Percentiles rank a stretch among this genome's conserved stretches.
Evolutionary conservation across 2,113 vertebrate genomes (phyloP).

Genomic region (Xenus cinereus): DNA sequence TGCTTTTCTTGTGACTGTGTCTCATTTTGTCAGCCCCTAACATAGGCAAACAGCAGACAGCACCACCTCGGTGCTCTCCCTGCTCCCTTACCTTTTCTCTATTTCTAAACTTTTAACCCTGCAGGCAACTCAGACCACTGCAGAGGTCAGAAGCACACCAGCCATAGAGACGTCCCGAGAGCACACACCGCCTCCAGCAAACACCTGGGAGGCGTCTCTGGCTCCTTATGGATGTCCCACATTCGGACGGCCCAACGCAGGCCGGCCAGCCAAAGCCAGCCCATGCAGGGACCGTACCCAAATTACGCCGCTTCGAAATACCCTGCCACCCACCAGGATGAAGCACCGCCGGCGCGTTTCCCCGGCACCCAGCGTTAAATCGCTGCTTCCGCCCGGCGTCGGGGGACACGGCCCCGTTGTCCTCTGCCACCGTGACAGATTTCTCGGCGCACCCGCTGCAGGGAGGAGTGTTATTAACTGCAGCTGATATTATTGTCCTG

Average conservation of each 20-base stretch:
- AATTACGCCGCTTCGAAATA: neutral
- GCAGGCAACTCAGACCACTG: neutral
- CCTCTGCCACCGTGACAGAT: neutral
- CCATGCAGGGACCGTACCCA: neutral
- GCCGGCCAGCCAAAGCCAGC: neutral
- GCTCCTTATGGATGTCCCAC: neutral
- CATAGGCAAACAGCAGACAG: neutral
- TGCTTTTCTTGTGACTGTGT: neutral
- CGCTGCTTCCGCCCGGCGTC: fast-evolving
- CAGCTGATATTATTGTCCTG: neutral
- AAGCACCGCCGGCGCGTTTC: fast-evolving
- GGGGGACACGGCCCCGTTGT: fast-evolving
- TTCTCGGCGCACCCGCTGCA: neutral
- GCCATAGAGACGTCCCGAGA: neutral
- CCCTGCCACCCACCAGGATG: neutral
- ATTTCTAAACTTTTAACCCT: neutral
- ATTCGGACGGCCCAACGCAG: neutral
- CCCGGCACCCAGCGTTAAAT: neutral
- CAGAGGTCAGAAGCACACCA: neutral
- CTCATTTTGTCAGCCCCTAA: neutral
- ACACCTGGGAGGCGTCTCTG: neutral
- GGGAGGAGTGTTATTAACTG: neutral
- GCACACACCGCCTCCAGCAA: neutral
- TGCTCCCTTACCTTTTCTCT: neutral
- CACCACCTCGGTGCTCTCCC: neutral